Evolutionary conservation across 2,113 vertebrate species (phyloP), one percentile per base, ranked within the genome.

Genomic region (Eulacestoma nigropectus): DNA sequence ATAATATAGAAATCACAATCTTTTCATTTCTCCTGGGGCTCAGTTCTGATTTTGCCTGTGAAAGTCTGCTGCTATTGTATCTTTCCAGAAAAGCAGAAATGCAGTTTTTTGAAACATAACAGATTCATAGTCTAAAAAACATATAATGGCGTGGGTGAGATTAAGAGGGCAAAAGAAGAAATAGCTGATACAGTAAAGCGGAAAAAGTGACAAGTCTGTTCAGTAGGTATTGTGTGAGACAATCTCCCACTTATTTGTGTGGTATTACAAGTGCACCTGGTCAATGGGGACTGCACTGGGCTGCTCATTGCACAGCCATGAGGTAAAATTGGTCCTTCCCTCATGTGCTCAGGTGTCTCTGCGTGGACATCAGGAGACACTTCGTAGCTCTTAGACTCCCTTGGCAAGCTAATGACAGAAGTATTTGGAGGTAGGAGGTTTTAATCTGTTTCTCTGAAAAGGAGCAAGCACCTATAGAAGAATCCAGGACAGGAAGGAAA

Each of bases 401-500:
- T 60, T 56, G 41, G 75, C 35, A 89, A 81, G 27, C 27, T 69
- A 44, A 32, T 46, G 56, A 56, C 46, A 50, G 47, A 67, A 55
- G 75, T 44, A 56, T 4, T 26, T 64, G 77, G 47, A 49, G n/a
- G 62, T 69, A 79, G 73, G 52, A 78, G 56, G 30, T 79, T 84
- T 91, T 20, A 41, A 60, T 89, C 77, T 64, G 33, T 91, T 78
- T 46, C 69, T 84, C 65, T 79, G 81, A 72, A 87, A 87, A 89
- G 80, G 57, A 89, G 35, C 42, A 81, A 80, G 60, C 64, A 35
- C 37, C 44, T 25, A 10, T 3, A 16, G 75, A 75, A 46, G 65
- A 87, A 91, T 87, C 41, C 80, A 89, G 81, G 84, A 56, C 77
- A 91, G 74, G 84, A 94, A 91, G 89, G 69, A 89, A 68, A 53